These are phyloP conservation scores for Phymastichus coffea DNA, from an alignment of 1,140 invertebrate species.

Conservation along the genomic window DNA sequence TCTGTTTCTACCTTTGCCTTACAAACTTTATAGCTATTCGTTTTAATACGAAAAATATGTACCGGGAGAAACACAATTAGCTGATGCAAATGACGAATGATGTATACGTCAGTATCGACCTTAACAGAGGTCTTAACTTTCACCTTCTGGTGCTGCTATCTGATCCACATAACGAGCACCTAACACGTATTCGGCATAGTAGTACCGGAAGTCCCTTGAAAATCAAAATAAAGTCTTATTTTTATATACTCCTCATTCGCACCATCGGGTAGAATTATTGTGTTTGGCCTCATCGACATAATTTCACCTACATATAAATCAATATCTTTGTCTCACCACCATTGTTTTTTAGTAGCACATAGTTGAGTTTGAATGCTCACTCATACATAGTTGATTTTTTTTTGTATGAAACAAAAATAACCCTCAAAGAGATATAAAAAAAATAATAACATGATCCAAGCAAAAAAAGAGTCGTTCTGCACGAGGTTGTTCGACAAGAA, in stretches of 20 bases:
- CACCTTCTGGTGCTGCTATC: constrained; percentile 16
- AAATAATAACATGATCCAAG: constrained; percentile 10
- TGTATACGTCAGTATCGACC: not conserved
- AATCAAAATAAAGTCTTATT: constrained; percentile 1
- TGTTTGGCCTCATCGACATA: constrained; percentile 13
- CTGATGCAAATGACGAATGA: not conserved
- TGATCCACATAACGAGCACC: constrained; percentile 9
- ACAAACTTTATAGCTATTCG: no score
- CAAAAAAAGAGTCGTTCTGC: not conserved
- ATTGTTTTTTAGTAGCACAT: constrained; percentile 25
- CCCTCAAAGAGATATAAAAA: constrained; percentile 14
- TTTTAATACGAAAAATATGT: no score
- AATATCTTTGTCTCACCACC: not conserved
- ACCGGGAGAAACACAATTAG: not conserved
- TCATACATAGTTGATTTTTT: no score
- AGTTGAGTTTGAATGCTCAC: constrained; percentile 23
- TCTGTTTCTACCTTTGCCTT: no score
- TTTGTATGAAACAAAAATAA: no score
- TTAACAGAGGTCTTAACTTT: constrained; percentile 8
- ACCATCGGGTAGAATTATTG: constrained; percentile 16
- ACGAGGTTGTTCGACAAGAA: not conserved
- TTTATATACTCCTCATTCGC: not conserved
- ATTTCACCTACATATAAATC: constrained; percentile 12
- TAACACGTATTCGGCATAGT: constrained; percentile 4
- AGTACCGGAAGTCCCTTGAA: constrained; percentile 5